These are phyloP conservation scores for Drosophila biarmipes DNA, from an alignment of 1,140 invertebrate species.

Conservation along the genomic window DNA sequence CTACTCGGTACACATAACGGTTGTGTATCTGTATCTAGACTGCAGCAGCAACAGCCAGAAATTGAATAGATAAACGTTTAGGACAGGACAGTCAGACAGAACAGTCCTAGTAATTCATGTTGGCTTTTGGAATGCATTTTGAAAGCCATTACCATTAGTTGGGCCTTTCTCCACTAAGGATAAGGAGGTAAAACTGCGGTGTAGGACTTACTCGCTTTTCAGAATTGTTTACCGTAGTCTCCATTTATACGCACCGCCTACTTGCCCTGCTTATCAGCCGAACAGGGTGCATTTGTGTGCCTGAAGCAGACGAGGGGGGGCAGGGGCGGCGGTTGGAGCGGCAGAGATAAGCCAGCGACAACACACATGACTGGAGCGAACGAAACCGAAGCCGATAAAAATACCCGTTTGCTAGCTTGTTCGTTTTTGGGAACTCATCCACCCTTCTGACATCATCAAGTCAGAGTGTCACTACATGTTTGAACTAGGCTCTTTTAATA, in stretches of 20 bases:
- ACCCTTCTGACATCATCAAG: conserved; percentile 31
- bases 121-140: too few relatives aligned
- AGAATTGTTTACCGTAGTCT: conserved; percentile 13
- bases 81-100: too few relatives aligned
- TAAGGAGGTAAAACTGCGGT: background rate
- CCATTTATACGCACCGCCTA: conserved; percentile 37
- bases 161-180: too few relatives aligned
- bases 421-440: conserved; percentile 18
- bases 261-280: conserved; percentile 47
- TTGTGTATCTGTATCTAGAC: conserved; percentile 19
- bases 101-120: too few relatives aligned
- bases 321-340: background rate
- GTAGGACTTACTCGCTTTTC: background rate
- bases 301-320: background rate
- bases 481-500: background rate
- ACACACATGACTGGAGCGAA: conserved; percentile 35
- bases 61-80: conserved; percentile 56
- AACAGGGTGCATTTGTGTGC: conserved; percentile 19
- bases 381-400: conserved; percentile 31
- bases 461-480: background rate
- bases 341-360: conserved; percentile 60
- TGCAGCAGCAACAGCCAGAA: conserved; percentile 43
- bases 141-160: too few relatives aligned
- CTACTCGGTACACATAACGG: conserved; percentile 51
- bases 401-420: conserved; percentile 48